These are phyloP conservation scores for Butorides virescens DNA, from an alignment of 2,113 vertebrate species.

Conservation along the genomic window DNA sequence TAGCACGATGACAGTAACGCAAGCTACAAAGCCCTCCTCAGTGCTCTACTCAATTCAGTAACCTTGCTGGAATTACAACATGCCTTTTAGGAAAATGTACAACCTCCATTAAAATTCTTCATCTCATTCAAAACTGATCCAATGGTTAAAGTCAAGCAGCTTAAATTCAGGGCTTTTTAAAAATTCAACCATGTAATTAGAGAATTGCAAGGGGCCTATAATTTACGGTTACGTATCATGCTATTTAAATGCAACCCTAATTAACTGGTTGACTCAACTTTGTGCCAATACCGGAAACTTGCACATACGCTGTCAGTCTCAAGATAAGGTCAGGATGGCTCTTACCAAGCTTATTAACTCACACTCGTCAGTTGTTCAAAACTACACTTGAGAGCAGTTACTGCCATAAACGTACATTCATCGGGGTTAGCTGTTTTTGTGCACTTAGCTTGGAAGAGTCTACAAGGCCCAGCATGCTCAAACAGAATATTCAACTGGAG, in stretches of 20 bases:
- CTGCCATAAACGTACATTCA: not conserved
- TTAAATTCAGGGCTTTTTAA: not conserved
- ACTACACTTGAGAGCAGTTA: not conserved
- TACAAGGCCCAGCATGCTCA: not conserved
- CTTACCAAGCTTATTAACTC: not conserved
- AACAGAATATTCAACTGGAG: slow-evolving; percentile 20
- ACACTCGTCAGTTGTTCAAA: not conserved
- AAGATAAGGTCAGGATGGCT: not conserved
- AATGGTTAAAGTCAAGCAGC: not conserved
- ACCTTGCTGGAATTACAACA: not conserved
- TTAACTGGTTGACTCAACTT: not conserved
- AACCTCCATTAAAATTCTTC: not conserved
- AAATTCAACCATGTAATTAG: not conserved
- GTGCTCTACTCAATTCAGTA: not conserved
- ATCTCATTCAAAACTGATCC: not conserved
- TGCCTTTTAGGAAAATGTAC: not conserved
- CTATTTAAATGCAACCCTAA: not conserved
- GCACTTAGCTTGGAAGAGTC: slow-evolving; percentile 26
- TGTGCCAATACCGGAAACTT: not conserved
- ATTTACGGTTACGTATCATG: not conserved
- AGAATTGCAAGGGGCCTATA: not conserved
- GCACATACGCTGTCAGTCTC: not conserved
- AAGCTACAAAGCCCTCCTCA: not conserved
- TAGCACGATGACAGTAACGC: not conserved
- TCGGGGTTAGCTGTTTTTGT: not conserved